Evolutionary conservation across 2,888 invertebrate species (phyloP), one percentile per base, ranked within the genome.

Genomic region (Dryobota labecula): DNA sequence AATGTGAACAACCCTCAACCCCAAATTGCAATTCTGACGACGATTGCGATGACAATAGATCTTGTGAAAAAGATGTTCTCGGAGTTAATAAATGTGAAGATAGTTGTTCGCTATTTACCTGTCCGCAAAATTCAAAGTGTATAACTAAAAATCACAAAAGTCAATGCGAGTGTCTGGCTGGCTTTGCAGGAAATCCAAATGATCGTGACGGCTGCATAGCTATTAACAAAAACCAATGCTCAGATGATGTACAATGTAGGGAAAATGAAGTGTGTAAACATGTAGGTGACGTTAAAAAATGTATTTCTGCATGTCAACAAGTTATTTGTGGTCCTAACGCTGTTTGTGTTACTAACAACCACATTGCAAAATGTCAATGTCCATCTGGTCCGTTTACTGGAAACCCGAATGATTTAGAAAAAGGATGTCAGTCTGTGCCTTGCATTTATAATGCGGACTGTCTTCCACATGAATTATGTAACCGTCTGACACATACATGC

Each of bases 371-470:
- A 91, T 99, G 99, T 89, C 98, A 98, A 87, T 99, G 99, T 89
- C 98, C 98, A 27, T 97, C 98, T 11, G 99, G 99, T 27, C 97
- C 98, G 1, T 99, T 97, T 90, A 97, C 98, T 15, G 99, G 99
- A 5, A 98, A 99, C 94, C 98, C 99, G 0, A 97, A 97, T 88
- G 98, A 98, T 90, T 92, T 97, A 2, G 95, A 96, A 73, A 96
- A 96, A 73, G 98, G 98, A 66, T 98, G 98, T 88, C 96, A 97
- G 92, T 96, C 97, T 70, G 98, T 98, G 9, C 98, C 98, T 6
- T 98, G 98, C 90, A 98, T 98, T 49, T 98, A 98, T 90, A 98
- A 98, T 88, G 97, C 97, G 61, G 98, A 98, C 89, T 98, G 98
- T 88, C 97, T 98, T 45, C 95, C 97, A 0, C 96, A 97, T 71